Base-by-base conservation (phyloP, 1,140 invertebrate genomes). In the Zeugodacus cucurbitae region DNA sequence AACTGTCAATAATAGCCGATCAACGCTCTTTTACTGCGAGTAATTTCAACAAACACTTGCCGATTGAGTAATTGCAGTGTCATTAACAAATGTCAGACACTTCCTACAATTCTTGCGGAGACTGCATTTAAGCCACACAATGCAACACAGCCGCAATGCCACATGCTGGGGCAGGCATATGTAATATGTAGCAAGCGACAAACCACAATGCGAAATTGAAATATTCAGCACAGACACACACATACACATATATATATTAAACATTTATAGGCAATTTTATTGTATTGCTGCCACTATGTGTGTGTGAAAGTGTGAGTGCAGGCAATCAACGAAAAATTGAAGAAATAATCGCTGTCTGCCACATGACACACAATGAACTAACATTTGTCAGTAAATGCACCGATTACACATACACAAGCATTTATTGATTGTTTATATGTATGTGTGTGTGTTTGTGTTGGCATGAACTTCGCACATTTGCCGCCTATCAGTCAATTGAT, bases 31-130 rank as follows among this genome's bases (percentile, higher is more conserved):
- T 26, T 26, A 48, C 10, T 26, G 26, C 10, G 1, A 48, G 11
- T 29, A 20, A 37, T 82, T 48, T 29, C 41, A 82, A 48, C n/a
- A 82, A 78, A n/a, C 22, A 29, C 74, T 44, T 26, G 26, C 20
- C 41, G 34, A 82, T 82, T 82, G 74, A 48, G 44, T 82, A 48
- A 82, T 82, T 82, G 41, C 44, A 26, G 74, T 44, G 41, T 48
- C 37, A 82, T 54, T 82, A 26, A 82, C 41, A n/a, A 82, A 82
- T 29, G 74, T 82, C 44, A 82, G 41, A 48, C 74, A 82, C 41
- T 82, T 82, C 74, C 41, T 48, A 82, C 34, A 37, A 37, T 11
- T 74, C 67, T 54, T 82, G 17, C 64, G 0, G 11, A 4, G 10
- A 62, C 58, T 62, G n/a, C 58, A 62, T 62, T 62, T 26, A 26